A percentile compares a stretch with the other conserved stretches of the same genome.
Conservation (phyloP, 1,140 invertebrate species). For the Lepidurus couesii region DNA sequence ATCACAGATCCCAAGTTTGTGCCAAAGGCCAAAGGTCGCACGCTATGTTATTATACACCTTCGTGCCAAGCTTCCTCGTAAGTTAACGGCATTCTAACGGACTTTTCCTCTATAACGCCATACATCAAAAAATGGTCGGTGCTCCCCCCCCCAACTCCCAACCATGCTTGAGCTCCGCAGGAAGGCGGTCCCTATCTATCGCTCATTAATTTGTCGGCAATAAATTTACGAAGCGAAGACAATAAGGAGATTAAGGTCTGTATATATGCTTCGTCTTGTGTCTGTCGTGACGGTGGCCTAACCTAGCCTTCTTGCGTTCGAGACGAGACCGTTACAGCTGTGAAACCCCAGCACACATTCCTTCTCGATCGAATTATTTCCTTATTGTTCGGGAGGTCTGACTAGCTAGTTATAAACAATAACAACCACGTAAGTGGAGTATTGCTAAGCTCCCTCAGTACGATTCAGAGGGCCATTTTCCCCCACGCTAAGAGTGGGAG, state of each 20-base stretch:
- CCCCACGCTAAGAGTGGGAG: not conserved
- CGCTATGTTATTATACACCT: slow-evolving; percentile 13
- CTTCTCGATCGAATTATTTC: no score
- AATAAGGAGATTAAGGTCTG: not conserved
- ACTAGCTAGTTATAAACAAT: no score
- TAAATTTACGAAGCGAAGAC: slow-evolving; percentile 7
- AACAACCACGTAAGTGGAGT: no score
- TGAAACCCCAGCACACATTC: no score
- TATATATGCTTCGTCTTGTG: not conserved
- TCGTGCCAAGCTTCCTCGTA: not conserved
- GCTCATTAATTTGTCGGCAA: slow-evolving; percentile 19
- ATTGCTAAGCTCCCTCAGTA: no score
- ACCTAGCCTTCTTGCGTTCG: not conserved
- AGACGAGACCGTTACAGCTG: no score
- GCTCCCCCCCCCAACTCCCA: not conserved
- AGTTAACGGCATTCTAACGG: slow-evolving; percentile 13
- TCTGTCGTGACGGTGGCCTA: not conserved
- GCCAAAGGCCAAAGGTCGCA: slow-evolving; percentile 6
- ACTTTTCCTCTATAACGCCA: not conserved
- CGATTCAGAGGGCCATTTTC: no score
- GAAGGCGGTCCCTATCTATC: slow-evolving; percentile 1
- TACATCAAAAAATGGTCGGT: not conserved
- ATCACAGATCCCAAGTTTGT: not conserved
- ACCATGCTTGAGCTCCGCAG: not conserved
- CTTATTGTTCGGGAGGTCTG: no score